Evolutionary conservation across 2,797 vertebrate species (phyloP).

Genomic region (Melanotaenia maccullochi): DNA sequence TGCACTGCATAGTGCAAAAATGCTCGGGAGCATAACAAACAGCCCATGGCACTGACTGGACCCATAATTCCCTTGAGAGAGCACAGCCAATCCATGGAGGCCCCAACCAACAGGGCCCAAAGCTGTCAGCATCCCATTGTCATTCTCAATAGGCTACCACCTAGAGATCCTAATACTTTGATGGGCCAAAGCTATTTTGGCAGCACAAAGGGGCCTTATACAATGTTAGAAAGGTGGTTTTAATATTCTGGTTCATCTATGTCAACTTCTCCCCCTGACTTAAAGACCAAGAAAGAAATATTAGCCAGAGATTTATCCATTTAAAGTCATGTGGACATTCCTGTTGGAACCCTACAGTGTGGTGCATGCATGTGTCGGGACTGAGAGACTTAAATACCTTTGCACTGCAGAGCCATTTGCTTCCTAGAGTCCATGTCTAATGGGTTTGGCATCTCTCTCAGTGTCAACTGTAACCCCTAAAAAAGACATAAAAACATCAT

Average conservation of each 20-base stretch:
- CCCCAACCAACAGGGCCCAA: not conserved
- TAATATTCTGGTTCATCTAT: not conserved
- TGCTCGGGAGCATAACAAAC: not conserved
- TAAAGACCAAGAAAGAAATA: not conserved
- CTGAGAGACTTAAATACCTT: slow-evolving; percentile 79
- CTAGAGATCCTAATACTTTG: not conserved
- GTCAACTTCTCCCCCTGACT: not conserved
- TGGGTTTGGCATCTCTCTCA: slow-evolving; percentile 82
- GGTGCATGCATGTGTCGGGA: not conserved
- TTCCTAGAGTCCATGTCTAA: slow-evolving; percentile 89
- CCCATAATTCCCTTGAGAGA: not conserved
- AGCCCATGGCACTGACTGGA: not conserved
- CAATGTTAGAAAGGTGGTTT: not conserved
- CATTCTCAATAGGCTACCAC: not conserved
- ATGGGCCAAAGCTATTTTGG: not conserved
- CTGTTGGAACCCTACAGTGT: slow-evolving; percentile 1
- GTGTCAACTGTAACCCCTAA: slow-evolving; percentile 86
- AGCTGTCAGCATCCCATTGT: not conserved
- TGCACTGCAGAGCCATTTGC: slow-evolving; percentile 87
- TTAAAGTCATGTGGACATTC: not conserved
- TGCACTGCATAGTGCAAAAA: not conserved
- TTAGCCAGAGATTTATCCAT: not conserved
- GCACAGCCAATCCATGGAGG: not conserved
- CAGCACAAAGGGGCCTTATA: not conserved
- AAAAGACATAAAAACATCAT: slow-evolving; percentile 31